Base-by-base conservation (phyloP, 2,797 vertebrate species). In the Leptodactylus fallax region DNA sequence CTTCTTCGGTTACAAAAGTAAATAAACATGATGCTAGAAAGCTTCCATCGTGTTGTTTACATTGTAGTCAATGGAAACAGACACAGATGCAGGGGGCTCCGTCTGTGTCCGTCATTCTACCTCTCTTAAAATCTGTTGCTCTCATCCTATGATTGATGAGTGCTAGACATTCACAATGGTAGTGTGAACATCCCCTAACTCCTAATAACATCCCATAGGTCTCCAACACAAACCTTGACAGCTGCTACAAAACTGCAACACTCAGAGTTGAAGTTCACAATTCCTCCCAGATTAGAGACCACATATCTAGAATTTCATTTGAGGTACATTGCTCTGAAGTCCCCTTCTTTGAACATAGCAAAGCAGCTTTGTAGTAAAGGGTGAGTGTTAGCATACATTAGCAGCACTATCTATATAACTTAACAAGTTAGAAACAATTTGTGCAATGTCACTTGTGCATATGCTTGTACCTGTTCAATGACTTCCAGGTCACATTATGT, bases 401-500 rank as follows among this genome's bases (percentile, higher is more conserved):
- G 77, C 53, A 79, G 25, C 77, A 36, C 23, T 58, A 56, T 14
- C 14, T 55, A 79, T 56, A 79, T 45, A 45, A 45, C 3, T 11
- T 79, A 17, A 79, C 16, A 51, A 83, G 36, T 58, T 49, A 16
- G 14, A 55, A 14, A 67, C 67, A 25, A 0, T 82, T 13, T 14
- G 80, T 80, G 56, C 79, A 80, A 45, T 61, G 53, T 79, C 13
- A 61, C 58, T 19, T 81, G 79, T 71, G 63, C 11, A 71, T 69
- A 83, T 71, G 63, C 16, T 16, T 71, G 53, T 72, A 72, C 81
- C 65, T 56, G 67, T 56, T 21, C 65, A 74, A 65, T 83, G 67
- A 83, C 67, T 83, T 72, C 67, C 51, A 27, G 81, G 81, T 83
- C 81, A 83, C 67, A 83, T 72, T 83, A 65, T 19, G 61, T 80